Percentiles rank a stretch among this genome's conserved stretches.
These are phyloP conservation scores for Parotocinclus haroldoi DNA, from an alignment of 2,797 vertebrate species.

Conservation along the genomic window DNA sequence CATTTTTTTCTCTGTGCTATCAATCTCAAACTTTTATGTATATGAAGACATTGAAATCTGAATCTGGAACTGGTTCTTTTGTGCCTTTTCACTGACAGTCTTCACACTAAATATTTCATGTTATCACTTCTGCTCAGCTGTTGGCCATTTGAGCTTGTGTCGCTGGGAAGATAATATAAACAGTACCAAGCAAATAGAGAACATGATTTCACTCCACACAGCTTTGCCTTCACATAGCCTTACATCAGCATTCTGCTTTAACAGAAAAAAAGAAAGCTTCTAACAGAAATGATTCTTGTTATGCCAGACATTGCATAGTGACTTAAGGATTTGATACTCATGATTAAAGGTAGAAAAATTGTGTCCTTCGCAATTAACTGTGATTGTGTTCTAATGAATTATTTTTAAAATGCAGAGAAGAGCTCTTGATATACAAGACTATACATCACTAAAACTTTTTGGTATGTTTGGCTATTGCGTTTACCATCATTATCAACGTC, in stretches of 20 bases:
- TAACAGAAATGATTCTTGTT: slow-evolving; percentile 5
- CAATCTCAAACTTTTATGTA: background rate
- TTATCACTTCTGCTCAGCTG: slow-evolving; percentile 17
- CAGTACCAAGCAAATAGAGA: slow-evolving; percentile 23
- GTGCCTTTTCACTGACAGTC: slow-evolving; percentile 15
- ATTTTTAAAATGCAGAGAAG: no score
- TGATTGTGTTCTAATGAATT: no score
- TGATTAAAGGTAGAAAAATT: no score
- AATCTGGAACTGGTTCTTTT: background rate
- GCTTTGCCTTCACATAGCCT: slow-evolving; percentile 14
- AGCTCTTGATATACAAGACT: background rate
- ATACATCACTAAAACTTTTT: background rate
- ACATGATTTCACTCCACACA: slow-evolving; percentile 18
- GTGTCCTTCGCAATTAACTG: no score
- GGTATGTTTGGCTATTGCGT: background rate
- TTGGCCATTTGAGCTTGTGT: slow-evolving; percentile 6
- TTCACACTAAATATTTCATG: slow-evolving; percentile 7
- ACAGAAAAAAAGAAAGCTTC: slow-evolving; percentile 19
- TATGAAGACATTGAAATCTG: background rate
- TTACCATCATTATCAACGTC: slow-evolving; percentile 18
- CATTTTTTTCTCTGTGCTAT: no score
- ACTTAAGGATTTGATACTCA: background rate
- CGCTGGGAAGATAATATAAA: slow-evolving; percentile 28
- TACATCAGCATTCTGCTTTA: slow-evolving; percentile 15
- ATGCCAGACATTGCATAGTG: background rate